Evolutionary conservation across 2,797 vertebrate genomes (phyloP).

Genomic region (Xenopus petersii): DNA sequence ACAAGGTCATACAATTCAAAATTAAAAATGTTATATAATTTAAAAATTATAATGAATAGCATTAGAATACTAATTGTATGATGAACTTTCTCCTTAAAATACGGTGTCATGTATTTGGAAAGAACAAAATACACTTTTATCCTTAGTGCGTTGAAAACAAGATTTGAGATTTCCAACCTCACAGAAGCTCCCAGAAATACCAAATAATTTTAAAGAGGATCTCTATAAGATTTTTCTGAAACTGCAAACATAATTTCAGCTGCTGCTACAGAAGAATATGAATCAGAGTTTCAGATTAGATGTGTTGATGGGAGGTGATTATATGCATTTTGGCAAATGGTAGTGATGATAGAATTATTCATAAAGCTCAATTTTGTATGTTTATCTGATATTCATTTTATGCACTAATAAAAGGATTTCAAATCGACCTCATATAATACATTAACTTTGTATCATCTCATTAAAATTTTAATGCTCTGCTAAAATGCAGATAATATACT

Average conservation of each 20-base stretch:
- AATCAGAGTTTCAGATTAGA: slow-evolving; percentile 40
- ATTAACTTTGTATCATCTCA: slow-evolving; percentile 48
- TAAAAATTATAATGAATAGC: too few relatives aligned
- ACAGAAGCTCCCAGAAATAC: not conserved
- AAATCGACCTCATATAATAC: slow-evolving; percentile 45
- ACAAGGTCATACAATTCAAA: too few relatives aligned
- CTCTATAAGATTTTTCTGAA: not conserved
- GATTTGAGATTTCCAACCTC: too few relatives aligned
- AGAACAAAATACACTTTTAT: too few relatives aligned
- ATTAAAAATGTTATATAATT: too few relatives aligned
- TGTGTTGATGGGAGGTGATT: slow-evolving; percentile 26
- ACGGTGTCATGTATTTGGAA: too few relatives aligned
- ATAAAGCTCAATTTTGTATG: slow-evolving; percentile 41
- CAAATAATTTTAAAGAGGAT: not conserved
- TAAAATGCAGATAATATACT: slow-evolving; percentile 42
- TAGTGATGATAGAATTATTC: slow-evolving; percentile 42
- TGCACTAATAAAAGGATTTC: slow-evolving; percentile 47
- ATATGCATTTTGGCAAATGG: slow-evolving; percentile 42
- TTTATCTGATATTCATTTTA: slow-evolving; percentile 48
- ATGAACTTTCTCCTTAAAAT: too few relatives aligned
- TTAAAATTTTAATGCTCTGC: slow-evolving; percentile 46
- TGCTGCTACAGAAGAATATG: slow-evolving; percentile 10
- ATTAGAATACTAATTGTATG: too few relatives aligned
- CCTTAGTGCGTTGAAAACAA: too few relatives aligned
- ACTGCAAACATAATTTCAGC: slow-evolving; percentile 14